Evolutionary conservation across 2,888 invertebrate species (phyloP).

Genomic region (Cyclophora albipunctata): DNA sequence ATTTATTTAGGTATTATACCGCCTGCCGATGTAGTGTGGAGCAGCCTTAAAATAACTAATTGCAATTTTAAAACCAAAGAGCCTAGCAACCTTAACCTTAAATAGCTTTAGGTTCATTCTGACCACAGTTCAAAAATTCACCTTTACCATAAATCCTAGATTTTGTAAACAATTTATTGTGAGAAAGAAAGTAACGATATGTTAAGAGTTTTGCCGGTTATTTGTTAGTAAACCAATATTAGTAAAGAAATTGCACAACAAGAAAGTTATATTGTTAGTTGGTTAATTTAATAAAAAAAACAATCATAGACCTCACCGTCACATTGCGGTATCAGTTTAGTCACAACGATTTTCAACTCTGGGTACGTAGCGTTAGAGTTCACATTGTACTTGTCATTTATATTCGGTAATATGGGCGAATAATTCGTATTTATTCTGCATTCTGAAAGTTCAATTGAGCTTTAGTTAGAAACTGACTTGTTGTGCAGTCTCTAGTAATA

Average conservation of each 20-base stretch:
- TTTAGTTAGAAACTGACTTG: slow-evolving; percentile 14
- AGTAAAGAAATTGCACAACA: slow-evolving; percentile 3
- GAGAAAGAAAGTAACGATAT: too few relatives aligned
- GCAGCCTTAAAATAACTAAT: too few relatives aligned
- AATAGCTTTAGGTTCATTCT: too few relatives aligned
- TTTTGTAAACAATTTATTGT: too few relatives aligned
- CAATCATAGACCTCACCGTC: slow-evolving; percentile 44
- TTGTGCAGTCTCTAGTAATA: slow-evolving; percentile 11
- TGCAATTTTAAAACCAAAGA: too few relatives aligned
- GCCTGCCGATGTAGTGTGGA: too few relatives aligned
- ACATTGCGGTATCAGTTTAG: slow-evolving; percentile 58
- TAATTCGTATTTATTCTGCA: slow-evolving; percentile 39
- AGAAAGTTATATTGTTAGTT: slow-evolving; percentile 1
- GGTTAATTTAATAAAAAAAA: slow-evolving; percentile 7
- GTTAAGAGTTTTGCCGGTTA: too few relatives aligned
- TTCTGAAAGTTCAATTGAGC: slow-evolving; percentile 40
- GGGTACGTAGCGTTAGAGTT: slow-evolving; percentile 44
- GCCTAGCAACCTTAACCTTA: too few relatives aligned
- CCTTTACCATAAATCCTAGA: too few relatives aligned
- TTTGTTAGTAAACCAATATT: slow-evolving; percentile 5
- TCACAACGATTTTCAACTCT: slow-evolving; percentile 65
- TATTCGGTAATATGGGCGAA: slow-evolving; percentile 38
- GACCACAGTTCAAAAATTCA: too few relatives aligned
- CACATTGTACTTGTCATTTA: slow-evolving; percentile 26
- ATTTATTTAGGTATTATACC: too few relatives aligned